Conservation (phyloP, 2,888 invertebrate species). For the Timema cristinae region DNA sequence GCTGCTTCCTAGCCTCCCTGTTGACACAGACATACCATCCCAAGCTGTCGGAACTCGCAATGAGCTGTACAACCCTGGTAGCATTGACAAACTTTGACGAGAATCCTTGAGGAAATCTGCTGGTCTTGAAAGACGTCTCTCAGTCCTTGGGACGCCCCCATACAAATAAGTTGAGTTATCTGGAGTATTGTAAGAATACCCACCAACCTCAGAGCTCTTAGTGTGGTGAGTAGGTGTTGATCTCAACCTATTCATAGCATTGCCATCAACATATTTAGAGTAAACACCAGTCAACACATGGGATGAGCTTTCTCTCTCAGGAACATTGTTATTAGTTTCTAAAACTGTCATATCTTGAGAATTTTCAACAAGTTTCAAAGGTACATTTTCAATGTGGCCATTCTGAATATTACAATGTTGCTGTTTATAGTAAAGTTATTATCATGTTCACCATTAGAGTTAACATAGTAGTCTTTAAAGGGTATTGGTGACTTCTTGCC, state of each 20-base stretch:
- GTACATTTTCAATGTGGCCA: background rate
- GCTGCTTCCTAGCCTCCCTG: background rate
- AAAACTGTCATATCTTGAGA: no score
- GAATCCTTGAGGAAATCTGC: conserved; percentile 4
- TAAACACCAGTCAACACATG: no score
- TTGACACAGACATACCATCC: background rate
- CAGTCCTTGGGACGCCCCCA: background rate
- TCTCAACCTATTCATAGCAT: no score
- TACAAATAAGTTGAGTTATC: no score
- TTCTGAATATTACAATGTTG: conserved; percentile 1
- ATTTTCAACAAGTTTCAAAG: background rate
- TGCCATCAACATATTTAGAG: no score
- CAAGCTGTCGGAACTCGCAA: background rate
- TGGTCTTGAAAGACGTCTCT: conserved; percentile 8
- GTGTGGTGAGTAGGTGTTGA: background rate
- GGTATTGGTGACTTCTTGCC: conserved; percentile 10
- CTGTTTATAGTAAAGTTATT: background rate
- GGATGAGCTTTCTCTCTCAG: background rate
- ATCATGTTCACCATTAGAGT: background rate
- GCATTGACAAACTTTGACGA: background rate
- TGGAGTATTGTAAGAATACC: background rate
- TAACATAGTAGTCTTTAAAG: background rate
- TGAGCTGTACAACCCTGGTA: conserved; percentile 14
- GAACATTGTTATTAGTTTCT: background rate
- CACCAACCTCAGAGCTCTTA: background rate